These are phyloP conservation scores for Mormyrus iriodes DNA, from an alignment of 2,113 vertebrate species.

Conservation along the genomic window DNA sequence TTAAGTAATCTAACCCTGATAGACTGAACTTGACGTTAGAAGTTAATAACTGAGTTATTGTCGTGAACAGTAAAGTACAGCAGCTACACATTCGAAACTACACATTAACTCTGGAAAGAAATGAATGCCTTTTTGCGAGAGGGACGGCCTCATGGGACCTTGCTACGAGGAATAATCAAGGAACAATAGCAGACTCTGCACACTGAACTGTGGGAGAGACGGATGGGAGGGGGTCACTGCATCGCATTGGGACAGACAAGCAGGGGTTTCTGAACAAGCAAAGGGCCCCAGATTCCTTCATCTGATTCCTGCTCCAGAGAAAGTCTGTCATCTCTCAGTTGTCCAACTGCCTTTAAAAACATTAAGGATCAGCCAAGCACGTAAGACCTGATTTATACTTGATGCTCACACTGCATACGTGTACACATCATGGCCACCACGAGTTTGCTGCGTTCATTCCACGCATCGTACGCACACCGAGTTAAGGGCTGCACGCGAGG, in stretches of 20 bases:
- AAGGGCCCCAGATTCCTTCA: neutral
- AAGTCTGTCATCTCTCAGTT: no score
- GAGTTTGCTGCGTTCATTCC: no score
- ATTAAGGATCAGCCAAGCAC: no score
- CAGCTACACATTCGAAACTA: neutral
- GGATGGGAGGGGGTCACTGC: neutral
- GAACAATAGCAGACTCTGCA: neutral
- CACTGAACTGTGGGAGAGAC: neutral
- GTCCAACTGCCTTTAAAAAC: no score
- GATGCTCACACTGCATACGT: no score
- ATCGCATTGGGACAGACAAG: neutral
- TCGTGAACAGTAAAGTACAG: neutral
- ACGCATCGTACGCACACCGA: no score
- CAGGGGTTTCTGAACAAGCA: neutral
- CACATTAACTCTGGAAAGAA: neutral
- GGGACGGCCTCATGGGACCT: neutral
- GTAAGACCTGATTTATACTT: no score
- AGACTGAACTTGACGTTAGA: neutral
- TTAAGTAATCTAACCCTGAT: neutral
- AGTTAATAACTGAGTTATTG: neutral
- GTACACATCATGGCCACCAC: no score
- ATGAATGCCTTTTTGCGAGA: neutral
- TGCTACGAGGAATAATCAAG: neutral
- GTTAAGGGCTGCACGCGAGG: no score
- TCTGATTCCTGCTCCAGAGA: no score